phyloP scores from a whole-genome alignment of 2,888 invertebrate species.

The Macrophya annulata region DNA sequence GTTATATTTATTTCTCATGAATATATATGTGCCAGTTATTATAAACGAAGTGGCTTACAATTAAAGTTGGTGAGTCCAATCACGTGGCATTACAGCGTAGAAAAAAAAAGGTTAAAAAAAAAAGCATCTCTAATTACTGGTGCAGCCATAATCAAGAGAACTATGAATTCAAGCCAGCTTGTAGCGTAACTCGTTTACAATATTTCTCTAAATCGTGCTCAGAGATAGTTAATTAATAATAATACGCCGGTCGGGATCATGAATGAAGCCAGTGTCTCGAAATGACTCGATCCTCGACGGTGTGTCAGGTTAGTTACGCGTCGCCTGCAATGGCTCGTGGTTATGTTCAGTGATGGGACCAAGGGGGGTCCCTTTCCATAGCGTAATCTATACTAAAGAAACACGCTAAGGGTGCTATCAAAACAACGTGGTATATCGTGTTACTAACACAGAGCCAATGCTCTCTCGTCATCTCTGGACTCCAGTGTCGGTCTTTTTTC shows the following conservation, averaged over 20 bases:
- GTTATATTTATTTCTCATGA: background rate
- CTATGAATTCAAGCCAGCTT: background rate
- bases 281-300: background rate
- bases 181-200: slow-evolving; percentile 36
- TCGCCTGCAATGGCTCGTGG: slow-evolving; percentile 74
- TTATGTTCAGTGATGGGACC: slow-evolving; percentile 61
- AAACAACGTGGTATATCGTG: slow-evolving; percentile 62
- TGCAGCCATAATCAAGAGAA: background rate
- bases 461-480: slow-evolving; percentile 16
- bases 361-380: slow-evolving; percentile 46
- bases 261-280: slow-evolving; percentile 50
- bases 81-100: background rate
- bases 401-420: slow-evolving; percentile 64
- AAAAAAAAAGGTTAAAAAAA: background rate
- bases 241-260: slow-evolving; percentile 5
- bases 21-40: background rate
- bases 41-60: background rate
- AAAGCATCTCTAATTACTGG: slow-evolving; percentile 32
- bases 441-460: slow-evolving; percentile 59
- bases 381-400: slow-evolving; percentile 45
- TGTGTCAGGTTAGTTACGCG: slow-evolving; percentile 76
- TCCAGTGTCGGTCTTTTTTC: slow-evolving; percentile 49
- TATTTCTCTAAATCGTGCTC: slow-evolving; percentile 34
- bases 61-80: background rate
- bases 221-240: slow-evolving; percentile 38